phyloP scores from a whole-genome alignment of 92 coral and sea anemone species.

The Isaurus tuberculatus region DNA sequence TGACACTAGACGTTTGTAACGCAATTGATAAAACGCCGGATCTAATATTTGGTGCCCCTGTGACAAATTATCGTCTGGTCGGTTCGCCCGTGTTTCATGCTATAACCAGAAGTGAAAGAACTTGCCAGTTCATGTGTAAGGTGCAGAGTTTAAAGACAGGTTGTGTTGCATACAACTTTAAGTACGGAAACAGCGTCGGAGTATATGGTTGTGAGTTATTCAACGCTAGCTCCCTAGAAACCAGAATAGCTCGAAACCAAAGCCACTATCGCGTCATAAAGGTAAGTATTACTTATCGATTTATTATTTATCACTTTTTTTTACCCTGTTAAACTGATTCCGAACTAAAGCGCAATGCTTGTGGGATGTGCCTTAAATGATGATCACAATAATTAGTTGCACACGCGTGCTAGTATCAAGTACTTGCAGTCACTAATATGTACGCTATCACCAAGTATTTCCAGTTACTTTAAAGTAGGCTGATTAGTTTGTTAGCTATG shows the following conservation, averaged over 20 bases:
- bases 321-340: too few relatives aligned
- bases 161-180: conserved; percentile 22
- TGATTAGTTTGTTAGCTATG: too few relatives aligned
- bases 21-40: neutral
- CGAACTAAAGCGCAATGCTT: too few relatives aligned
- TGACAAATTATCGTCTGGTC: conserved; percentile 3
- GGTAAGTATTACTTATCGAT: too few relatives aligned
- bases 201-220: conserved; percentile 2
- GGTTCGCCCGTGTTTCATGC: conserved; percentile 11
- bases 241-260: neutral
- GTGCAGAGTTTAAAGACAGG: conserved; percentile 30
- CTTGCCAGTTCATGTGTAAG: conserved; percentile 14
- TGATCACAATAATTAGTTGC: too few relatives aligned
- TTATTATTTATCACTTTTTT: too few relatives aligned
- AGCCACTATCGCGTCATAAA: neutral
- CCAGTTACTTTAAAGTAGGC: too few relatives aligned
- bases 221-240: neutral
- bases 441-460: too few relatives aligned
- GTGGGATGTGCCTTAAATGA: too few relatives aligned
- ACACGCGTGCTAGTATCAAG: too few relatives aligned
- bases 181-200: neutral
- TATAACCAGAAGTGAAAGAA: neutral
- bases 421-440: too few relatives aligned
- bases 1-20: neutral
- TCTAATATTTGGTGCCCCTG: conserved; percentile 11